Evolutionary conservation across 2,888 invertebrate genomes (phyloP).

Genomic region (Rugalucina vietnamica): DNA sequence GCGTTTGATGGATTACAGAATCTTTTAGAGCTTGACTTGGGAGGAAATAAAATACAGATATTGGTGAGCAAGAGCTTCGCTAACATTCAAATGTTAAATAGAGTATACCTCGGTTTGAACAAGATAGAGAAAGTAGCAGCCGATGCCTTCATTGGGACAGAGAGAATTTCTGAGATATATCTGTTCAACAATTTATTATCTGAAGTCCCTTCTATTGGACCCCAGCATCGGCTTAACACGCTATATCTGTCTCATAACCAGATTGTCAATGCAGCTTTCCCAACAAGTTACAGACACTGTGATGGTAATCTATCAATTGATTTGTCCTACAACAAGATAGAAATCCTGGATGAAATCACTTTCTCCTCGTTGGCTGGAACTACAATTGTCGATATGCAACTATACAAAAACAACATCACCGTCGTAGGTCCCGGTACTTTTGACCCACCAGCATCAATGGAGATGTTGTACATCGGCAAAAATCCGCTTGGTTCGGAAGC

Average conservation of each 20-base stretch:
- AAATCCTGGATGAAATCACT: conserved; percentile 56
- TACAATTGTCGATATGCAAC: conserved; percentile 59
- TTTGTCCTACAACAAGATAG: conserved; percentile 68
- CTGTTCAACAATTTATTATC: conserved; percentile 65
- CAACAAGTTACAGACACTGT: conserved; percentile 47
- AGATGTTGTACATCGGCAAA: conserved; percentile 68
- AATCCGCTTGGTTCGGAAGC: conserved; percentile 68
- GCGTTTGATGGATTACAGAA: conserved; percentile 58
- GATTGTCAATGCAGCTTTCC: conserved; percentile 69
- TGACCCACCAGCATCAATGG: conserved; percentile 54
- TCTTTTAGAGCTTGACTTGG: conserved; percentile 55
- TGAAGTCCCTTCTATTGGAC: conserved; percentile 58
- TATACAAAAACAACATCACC: conserved; percentile 67
- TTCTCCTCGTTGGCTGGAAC: conserved; percentile 60
- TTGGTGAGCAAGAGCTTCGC: conserved; percentile 60
- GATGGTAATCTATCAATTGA: conserved; percentile 55
- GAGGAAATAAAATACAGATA: conserved; percentile 57
- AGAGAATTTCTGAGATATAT: conserved; percentile 48
- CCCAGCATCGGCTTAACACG: conserved; percentile 55
- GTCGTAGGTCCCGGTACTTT: conserved; percentile 63
- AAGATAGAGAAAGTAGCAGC: conserved; percentile 51
- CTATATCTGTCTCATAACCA: conserved; percentile 68
- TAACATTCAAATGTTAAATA: conserved; percentile 43
- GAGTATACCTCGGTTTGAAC: conserved; percentile 61
- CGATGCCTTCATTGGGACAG: conserved; percentile 60